These are phyloP conservation scores for Melangyna quadrimaculata DNA, from an alignment of 2,888 invertebrate genomes.

Conservation along the genomic window DNA sequence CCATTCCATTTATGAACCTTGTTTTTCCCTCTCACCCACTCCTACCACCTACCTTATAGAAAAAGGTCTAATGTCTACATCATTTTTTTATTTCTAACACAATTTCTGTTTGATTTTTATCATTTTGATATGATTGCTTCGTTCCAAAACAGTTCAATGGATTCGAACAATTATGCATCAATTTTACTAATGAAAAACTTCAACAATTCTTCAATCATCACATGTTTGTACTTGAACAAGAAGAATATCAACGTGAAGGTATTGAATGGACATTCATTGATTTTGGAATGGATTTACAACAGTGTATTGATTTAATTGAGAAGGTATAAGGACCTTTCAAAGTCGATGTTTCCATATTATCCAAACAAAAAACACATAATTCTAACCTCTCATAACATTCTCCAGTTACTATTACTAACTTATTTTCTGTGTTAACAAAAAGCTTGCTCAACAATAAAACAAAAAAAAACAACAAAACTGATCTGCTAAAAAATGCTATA, in stretches of 20 bases:
- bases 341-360: constrained; percentile 10
- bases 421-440: not conserved
- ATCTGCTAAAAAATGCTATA: constrained; percentile 17
- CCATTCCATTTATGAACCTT: not conserved
- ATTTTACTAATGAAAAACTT: constrained; percentile 96
- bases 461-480: not conserved
- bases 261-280: constrained; percentile 96
- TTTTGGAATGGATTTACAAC: constrained; percentile 94
- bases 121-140: constrained; percentile 76
- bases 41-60: not conserved
- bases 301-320: constrained; percentile 89
- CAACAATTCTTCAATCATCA: constrained; percentile 98
- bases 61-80: constrained; percentile 4
- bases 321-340: constrained; percentile 82
- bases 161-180: constrained; percentile 96
- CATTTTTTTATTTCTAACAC: constrained; percentile 31
- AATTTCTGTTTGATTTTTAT: constrained; percentile 9
- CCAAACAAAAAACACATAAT: not conserved
- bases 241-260: constrained; percentile 94
- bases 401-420: constrained; percentile 5
- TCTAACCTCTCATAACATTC: not conserved
- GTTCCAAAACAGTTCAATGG: constrained; percentile 87
- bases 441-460: constrained; percentile 27
- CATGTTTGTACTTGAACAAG: constrained; percentile 97
- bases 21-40: not conserved